A percentile compares a stretch with the other conserved stretches of the same genome.
phyloP scores from a whole-genome alignment of 1,140 invertebrate species.

The Polypedilum vanderplanki region DNA sequence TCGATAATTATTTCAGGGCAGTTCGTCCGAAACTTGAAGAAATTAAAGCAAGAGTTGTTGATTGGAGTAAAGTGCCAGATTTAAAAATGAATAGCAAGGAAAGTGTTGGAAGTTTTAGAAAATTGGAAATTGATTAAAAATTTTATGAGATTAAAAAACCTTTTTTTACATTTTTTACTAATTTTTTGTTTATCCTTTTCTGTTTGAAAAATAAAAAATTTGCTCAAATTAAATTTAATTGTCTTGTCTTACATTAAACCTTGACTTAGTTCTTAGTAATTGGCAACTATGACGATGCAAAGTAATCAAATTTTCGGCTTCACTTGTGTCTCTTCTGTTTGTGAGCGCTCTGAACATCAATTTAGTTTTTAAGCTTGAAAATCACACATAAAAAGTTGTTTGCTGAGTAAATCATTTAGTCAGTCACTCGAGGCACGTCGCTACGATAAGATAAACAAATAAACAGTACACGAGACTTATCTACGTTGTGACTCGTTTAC shows the following conservation, averaged over 20 bases:
- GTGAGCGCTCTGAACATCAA: no score
- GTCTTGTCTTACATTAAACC: no score
- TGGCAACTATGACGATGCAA: no score
- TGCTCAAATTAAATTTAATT: neutral
- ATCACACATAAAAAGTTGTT: neutral
- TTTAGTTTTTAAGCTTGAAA: no score
- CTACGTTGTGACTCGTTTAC: no score
- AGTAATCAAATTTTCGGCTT: no score
- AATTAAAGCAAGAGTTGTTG: conserved; percentile 58
- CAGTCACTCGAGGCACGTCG: neutral
- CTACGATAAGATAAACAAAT: conserved; percentile 6
- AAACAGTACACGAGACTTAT: neutral
- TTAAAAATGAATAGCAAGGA: conserved; percentile 52
- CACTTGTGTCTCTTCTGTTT: no score
- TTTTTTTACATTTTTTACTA: neutral
- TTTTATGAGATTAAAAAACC: neutral
- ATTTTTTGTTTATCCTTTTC: neutral
- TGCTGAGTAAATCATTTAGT: neutral
- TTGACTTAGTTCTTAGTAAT: no score
- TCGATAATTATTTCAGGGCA: conserved; percentile 54
- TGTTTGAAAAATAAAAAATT: neutral
- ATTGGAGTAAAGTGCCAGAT: conserved; percentile 47
- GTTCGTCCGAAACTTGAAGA: conserved; percentile 59
- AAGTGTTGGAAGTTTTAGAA: conserved; percentile 63
- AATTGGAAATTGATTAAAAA: conserved; percentile 61